A percentile compares a stretch with the other conserved stretches of the same genome.
phyloP scores from a whole-genome alignment of 37 sponge, comb jelly and placozoan species.

The Eunapius fragilis region DNA sequence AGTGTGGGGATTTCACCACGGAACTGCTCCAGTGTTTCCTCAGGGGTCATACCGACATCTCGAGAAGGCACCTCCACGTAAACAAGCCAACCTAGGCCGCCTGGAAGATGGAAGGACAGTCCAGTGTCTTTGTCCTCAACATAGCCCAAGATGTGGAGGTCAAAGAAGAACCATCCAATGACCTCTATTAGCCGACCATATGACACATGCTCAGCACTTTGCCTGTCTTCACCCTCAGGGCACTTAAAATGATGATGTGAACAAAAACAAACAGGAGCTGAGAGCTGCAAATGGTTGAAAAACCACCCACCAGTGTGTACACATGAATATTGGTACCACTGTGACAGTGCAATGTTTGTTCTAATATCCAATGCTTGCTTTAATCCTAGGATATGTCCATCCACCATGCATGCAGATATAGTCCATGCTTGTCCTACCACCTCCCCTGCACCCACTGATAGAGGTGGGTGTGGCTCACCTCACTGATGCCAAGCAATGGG shows the following conservation, averaged over 20 bases:
- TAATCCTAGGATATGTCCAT: no score
- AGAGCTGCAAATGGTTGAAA: no score
- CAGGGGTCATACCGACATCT: conserved; percentile 31
- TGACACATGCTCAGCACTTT: conserved; percentile 10
- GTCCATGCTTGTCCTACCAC: no score
- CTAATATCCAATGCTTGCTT: no score
- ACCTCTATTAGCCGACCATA: conserved; percentile 71
- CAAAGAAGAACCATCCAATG: conserved; percentile 90
- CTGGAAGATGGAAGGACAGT: conserved; percentile 67
- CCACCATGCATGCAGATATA: no score
- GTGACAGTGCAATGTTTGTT: no score
- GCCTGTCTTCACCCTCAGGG: neutral
- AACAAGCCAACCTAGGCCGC: conserved; percentile 69
- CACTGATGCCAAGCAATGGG: neutral
- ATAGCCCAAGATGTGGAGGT: conserved; percentile 80
- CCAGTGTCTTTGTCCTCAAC: conserved; percentile 83
- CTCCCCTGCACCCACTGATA: no score
- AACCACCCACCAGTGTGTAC: no score
- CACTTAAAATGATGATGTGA: neutral
- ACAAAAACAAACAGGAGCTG: neutral
- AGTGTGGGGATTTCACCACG: conserved; percentile 53
- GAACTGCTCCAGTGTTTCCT: conserved; percentile 52
- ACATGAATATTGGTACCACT: no score
- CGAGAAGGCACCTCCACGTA: conserved; percentile 73
- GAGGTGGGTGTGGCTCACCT: neutral